Base-by-base conservation (phyloP, 2,888 invertebrate genomes). In the Cheiracanthium punctorium region DNA sequence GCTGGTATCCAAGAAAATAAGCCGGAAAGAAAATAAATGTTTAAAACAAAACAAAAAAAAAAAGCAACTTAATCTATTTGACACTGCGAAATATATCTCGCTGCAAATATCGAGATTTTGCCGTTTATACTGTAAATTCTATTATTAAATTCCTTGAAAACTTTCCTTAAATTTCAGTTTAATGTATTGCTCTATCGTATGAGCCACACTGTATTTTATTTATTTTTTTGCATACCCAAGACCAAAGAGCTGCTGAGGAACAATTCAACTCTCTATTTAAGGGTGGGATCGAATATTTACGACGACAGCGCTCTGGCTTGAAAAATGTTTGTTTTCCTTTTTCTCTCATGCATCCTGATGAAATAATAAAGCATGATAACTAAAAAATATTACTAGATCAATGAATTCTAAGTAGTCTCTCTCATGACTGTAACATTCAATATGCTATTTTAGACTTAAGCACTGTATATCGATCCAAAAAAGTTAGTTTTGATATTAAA, bases 261-360 rank as follows among this genome's bases (percentile, higher is more conserved):
- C 71, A 43, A 71, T 28, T 43, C 71, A 71, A 43, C 71, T 71
- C 29, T n/a, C 0, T 1, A 5, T 1, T 24, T 29, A 41, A 33
- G 71, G 71, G 71, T 71, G 71, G 71, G 43, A 71, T 71, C 29
- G 17, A 71, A 43, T 37, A 71, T 71, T 71, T 71, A 71, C 41
- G 43, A 71, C 41, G 71, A 71, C 71, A 17, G 29, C 28, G 43
- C 17, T 71, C 14, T 2, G 24, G 14, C 0, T 32, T 17, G 1
- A 29, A 67, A 29, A 30, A 5, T n/a, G 17, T 30, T 29, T 1
- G 67, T 67, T 30, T 32, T 30, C 7, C n/a, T 8, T 30, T 30
- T 58, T 7, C 7, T 24, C 7, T 37, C n/a, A 37, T 37, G 10
- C 37, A 37, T 37, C 10, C 7, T 7, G 37, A 37, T 37, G 37